Evolutionary conservation across 1,140 invertebrate species (phyloP).

Genomic region (Euglossa dilemma): DNA sequence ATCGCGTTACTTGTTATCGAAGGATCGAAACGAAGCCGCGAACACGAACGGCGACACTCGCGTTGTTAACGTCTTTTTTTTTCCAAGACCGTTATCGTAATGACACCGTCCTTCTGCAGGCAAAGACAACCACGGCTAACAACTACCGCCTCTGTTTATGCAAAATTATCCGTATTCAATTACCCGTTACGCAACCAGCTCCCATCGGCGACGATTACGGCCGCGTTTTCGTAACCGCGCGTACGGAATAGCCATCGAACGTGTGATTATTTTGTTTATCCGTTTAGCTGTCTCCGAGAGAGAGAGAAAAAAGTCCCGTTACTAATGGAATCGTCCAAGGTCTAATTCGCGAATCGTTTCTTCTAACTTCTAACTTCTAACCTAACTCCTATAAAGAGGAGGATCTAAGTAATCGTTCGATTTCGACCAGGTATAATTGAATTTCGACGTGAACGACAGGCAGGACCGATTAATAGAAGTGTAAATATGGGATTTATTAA

Average conservation of each 20-base stretch:
- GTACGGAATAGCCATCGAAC: conserved; percentile 5
- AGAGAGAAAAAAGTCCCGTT: neutral
- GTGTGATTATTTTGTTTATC: neutral
- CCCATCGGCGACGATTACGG: conserved; percentile 14
- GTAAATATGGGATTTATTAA: no score
- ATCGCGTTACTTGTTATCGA: neutral
- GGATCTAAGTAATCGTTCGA: no score
- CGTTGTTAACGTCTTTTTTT: conserved; percentile 12
- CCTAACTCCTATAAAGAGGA: no score
- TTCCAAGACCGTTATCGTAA: conserved; percentile 33
- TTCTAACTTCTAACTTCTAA: no score
- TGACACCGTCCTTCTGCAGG: conserved; percentile 14
- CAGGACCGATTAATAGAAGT: no score
- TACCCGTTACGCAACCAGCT: conserved; percentile 30
- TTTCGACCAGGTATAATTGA: no score
- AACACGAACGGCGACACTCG: neutral
- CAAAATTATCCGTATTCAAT: conserved; percentile 47
- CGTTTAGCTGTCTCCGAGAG: no score
- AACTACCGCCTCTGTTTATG: conserved; percentile 32
- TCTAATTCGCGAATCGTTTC: neutral
- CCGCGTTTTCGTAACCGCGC: conserved; percentile 4
- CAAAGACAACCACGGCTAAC: conserved; percentile 5
- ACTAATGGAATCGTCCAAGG: neutral
- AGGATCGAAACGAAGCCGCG: neutral
- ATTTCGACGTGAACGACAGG: no score